phyloP scores from a whole-genome alignment of 2,113 vertebrate species.

The Gasterosteus nipponicus region DNA sequence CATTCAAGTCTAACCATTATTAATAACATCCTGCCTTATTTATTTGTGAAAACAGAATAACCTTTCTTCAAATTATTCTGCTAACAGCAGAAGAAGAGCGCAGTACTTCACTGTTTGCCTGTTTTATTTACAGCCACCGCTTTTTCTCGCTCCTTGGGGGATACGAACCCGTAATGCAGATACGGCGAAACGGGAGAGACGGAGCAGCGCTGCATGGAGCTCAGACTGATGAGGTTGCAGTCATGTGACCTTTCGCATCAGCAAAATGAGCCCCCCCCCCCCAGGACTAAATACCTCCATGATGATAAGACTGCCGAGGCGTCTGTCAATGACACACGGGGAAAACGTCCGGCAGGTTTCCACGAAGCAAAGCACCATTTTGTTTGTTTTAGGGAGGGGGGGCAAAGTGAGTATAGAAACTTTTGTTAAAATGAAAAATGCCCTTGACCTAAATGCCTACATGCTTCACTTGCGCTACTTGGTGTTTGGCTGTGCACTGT shows the following conservation, averaged over 20 bases:
- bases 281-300: conserved; percentile 26
- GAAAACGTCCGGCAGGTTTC: conserved; percentile 26
- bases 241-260: conserved; percentile 55
- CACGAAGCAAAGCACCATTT: conserved; percentile 33
- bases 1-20: neutral
- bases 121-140: conserved; percentile 43
- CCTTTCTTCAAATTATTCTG: neutral
- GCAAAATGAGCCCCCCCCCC: conserved; percentile 39
- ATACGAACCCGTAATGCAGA: conserved; percentile 40
- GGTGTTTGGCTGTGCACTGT: conserved; percentile 24
- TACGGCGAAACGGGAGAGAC: conserved; percentile 42
- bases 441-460: conserved; percentile 53
- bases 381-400: conserved; percentile 25
- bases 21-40: neutral
- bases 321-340: conserved; percentile 31
- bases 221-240: conserved; percentile 52
- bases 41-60: neutral
- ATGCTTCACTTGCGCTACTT: conserved; percentile 33
- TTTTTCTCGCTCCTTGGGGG: conserved; percentile 19
- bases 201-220: conserved; percentile 17
- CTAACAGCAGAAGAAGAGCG: conserved; percentile 9
- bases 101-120: conserved; percentile 11
- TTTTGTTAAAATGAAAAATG: conserved; percentile 42
- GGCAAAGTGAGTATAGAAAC: conserved; percentile 18
- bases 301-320: conserved; percentile 38